Conservation (phyloP, 2,888 invertebrate species). For the Fissipunctia ypsillon region DNA sequence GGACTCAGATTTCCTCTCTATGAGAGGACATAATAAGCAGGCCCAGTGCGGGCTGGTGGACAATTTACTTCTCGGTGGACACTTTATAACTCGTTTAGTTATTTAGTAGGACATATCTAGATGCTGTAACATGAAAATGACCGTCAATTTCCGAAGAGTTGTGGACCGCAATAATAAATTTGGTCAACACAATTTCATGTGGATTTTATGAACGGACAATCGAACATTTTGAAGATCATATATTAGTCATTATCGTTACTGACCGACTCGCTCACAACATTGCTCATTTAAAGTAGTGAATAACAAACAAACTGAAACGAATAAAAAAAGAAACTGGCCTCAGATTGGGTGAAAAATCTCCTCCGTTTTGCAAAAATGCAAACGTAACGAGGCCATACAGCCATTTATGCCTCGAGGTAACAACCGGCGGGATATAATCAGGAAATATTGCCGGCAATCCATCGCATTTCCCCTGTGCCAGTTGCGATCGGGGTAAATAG, state of each 20-base stretch:
- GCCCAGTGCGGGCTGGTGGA: neutral
- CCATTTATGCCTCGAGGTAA: constrained; percentile 53
- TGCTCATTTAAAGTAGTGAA: neutral
- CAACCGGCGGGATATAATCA: constrained; percentile 65
- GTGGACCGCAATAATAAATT: neutral
- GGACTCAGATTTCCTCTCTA: neutral
- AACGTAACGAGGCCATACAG: constrained; percentile 52
- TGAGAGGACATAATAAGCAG: neutral
- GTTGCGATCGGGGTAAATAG: constrained; percentile 63
- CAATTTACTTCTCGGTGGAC: neutral
- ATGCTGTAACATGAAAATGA: neutral
- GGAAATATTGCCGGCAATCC: constrained; percentile 74
- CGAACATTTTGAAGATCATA: neutral
- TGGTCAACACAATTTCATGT: neutral
- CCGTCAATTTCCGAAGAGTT: neutral
- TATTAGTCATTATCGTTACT: neutral
- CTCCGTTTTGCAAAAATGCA: constrained; percentile 52
- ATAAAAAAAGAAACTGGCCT: constrained; percentile 24
- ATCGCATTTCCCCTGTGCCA: constrained; percentile 67
- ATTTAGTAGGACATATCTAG: neutral
- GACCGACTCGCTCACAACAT: no score
- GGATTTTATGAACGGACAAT: neutral
- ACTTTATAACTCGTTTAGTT: no score
- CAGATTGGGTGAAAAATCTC: constrained; percentile 42
- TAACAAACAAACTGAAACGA: neutral